A percentile compares a stretch with the other conserved stretches of the same genome.
phyloP scores from a whole-genome alignment of 2,113 vertebrate species.

The Neotoma lepida region DNA sequence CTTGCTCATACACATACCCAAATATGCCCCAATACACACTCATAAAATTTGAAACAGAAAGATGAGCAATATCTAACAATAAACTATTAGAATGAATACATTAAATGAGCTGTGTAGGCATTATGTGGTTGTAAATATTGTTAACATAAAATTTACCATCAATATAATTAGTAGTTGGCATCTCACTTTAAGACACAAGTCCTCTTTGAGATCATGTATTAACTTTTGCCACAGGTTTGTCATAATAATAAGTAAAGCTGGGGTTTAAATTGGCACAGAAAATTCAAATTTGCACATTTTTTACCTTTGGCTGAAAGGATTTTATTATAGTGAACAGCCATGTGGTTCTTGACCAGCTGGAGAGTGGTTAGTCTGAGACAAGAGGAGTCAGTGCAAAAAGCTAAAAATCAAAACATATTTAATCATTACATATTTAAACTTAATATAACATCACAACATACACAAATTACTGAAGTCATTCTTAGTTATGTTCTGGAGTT shows the following conservation, averaged over 20 bases:
- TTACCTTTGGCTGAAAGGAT: slow-evolving; percentile 97
- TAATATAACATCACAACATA: slow-evolving; percentile 22
- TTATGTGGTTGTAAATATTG: slow-evolving; percentile 3
- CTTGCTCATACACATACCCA: background rate
- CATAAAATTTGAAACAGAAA: background rate
- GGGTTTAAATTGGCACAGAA: slow-evolving; percentile 54
- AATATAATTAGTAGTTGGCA: background rate
- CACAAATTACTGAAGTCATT: slow-evolving; percentile 62
- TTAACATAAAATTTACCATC: slow-evolving; percentile 23
- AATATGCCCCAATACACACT: background rate
- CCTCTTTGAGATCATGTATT: slow-evolving; percentile 4
- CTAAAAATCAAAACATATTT: slow-evolving; percentile 84
- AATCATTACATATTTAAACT: slow-evolving; percentile 67
- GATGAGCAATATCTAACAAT: background rate
- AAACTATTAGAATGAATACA: slow-evolving; percentile 29
- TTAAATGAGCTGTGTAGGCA: slow-evolving; percentile 25
- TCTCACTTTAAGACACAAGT: background rate
- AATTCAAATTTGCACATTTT: slow-evolving; percentile 60
- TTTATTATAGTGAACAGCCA: slow-evolving; percentile 96
- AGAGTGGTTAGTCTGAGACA: slow-evolving; percentile 87
- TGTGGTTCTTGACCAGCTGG: slow-evolving; percentile 92
- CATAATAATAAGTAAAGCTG: slow-evolving; percentile 55
- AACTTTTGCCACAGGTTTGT: slow-evolving; percentile 31
- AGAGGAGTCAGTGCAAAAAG: slow-evolving; percentile 88
- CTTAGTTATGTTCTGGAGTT: slow-evolving; percentile 41